Percentiles rank a stretch among this genome's conserved stretches.
Evolutionary conservation across 2,797 vertebrate genomes (phyloP).

Genomic region (Nyctalus aviator): DNA sequence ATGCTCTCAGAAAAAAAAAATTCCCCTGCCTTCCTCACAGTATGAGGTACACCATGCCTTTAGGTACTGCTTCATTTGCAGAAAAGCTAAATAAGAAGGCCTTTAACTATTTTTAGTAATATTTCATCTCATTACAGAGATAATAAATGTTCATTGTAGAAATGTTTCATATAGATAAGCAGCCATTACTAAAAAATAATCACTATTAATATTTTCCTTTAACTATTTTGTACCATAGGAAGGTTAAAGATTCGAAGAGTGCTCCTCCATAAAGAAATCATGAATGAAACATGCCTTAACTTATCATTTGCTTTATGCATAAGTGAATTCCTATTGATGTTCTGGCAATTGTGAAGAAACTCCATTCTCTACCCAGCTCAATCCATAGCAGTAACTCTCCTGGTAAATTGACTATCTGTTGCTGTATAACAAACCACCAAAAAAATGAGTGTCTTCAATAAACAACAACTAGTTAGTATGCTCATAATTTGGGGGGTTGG

Average conservation of each 20-base stretch:
- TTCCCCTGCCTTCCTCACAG: conserved; percentile 58
- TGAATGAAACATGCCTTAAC: background rate
- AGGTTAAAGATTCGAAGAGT: conserved; percentile 29
- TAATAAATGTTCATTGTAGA: conserved; percentile 60
- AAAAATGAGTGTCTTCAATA: background rate
- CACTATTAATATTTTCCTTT: conserved; percentile 41
- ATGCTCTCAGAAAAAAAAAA: conserved; percentile 64
- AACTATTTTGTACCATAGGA: conserved; percentile 14
- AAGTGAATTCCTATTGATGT: background rate
- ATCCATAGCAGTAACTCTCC: background rate
- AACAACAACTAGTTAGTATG: background rate
- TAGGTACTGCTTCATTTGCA: conserved; percentile 46
- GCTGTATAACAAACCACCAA: background rate
- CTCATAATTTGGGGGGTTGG: background rate
- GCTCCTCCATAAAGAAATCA: conserved; percentile 17
- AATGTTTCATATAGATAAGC: conserved; percentile 57
- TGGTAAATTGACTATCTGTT: background rate
- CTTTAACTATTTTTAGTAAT: conserved; percentile 65
- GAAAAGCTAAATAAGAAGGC: conserved; percentile 57
- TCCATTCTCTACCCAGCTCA: background rate
- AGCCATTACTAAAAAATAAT: conserved; percentile 42
- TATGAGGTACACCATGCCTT: conserved; percentile 29
- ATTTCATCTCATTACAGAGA: conserved; percentile 64
- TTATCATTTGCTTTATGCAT: background rate
- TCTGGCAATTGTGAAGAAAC: background rate